Base-by-base conservation (phyloP, 1,140 invertebrate species). In the Hirudo medicinalis region DNA sequence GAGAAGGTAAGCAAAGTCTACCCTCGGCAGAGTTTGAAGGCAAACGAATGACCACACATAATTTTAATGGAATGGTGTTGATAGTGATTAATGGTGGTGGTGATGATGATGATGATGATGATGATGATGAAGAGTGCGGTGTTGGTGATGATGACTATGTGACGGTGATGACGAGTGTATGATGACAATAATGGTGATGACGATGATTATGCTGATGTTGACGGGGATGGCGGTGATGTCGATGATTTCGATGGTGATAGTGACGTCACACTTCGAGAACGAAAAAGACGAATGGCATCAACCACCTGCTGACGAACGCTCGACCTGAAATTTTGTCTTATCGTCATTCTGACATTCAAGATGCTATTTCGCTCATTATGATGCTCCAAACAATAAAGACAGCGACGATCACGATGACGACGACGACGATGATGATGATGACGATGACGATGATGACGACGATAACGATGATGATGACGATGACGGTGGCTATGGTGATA, bases 361-460 rank as follows among this genome's bases (percentile, higher is more conserved):
- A 17, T 49, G 1, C 9, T 17, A 49, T 15, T 8, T 49, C 43
- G 40, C 40, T 11, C 4, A 11, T 11, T 11, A 40, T 60, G 15
- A 22, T 60, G 57, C 19, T 63, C 0, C 29, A 27, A 32, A 63
- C 29, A 15, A 63, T 63, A 15, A 63, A 11, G 5, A 63, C 15
- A 32, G 19, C 29, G 57, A 63, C 29, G 57, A 63, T 63, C 3
- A 63, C 17, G 20, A 63, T n/a, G 57, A 63, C 29, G 19, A n/a
- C 29, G 57, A 63, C 17, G 57, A 63, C 29, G 57, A 63, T n/a
- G 55, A 57, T 63, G 19, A 63, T 63, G 57, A 13, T 63, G 20
- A 63, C 15, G 57, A 20, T 63, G 20, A 63, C 15, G 57, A 20
- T 63, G 57, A 63, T 63, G 57, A 63, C 19, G 20, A 20, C 29